Base-by-base conservation (phyloP, 2,113 vertebrate genomes). In the Rhinolophus ferrumequinum region DNA sequence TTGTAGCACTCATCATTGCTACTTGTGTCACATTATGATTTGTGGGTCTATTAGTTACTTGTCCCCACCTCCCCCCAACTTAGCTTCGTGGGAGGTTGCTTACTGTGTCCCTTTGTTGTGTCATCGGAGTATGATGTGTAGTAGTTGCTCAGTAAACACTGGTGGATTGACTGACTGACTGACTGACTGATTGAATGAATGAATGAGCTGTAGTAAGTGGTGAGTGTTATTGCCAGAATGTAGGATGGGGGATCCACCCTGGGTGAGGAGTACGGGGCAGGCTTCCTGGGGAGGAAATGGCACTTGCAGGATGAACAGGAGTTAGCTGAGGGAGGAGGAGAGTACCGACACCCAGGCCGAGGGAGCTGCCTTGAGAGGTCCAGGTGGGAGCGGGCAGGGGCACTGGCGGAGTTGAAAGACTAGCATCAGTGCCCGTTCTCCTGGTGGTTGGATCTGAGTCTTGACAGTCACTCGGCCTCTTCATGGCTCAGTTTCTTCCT, bases 361-460 rank as follows among this genome's bases (percentile, higher is more conserved):
- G 6, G 54, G 69, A 50, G 64, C 82, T 30, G 35, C 52, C 30
- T 3, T 30, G 18, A 54, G 52, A 54, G 52, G 52, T 54, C 52
- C 2, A 6, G 58, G 44, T 0, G 0, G 60, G n/a, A 82, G 54
- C 47, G 21, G 0, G 1, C 58, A 0, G 30, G 54, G 30, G 14
- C 62, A 58, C 76, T 66, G 41, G 35, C 33, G 60, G 54, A 86
- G 8, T 0, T 21, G 79, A 60, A 15, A 52, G 38, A 30, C 38
- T 1, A 13, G 13, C n/a, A 5, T n/a, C 52, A 26, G 21, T n/a
- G 22, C 21, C 33, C 8, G 41, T 14, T 79, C 83, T 30, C 5
- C 0, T 2, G 30, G 58, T 26, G 8, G 60, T 80, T 60, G 54
- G n/a, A 41, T 69, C 87, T 1, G 1, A 56, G 11, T 33, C 9